A percentile compares a stretch with the other conserved stretches of the same genome.
Evolutionary conservation across 2,888 invertebrate species (phyloP).

Genomic region (Ommatoiulus sabulosus): DNA sequence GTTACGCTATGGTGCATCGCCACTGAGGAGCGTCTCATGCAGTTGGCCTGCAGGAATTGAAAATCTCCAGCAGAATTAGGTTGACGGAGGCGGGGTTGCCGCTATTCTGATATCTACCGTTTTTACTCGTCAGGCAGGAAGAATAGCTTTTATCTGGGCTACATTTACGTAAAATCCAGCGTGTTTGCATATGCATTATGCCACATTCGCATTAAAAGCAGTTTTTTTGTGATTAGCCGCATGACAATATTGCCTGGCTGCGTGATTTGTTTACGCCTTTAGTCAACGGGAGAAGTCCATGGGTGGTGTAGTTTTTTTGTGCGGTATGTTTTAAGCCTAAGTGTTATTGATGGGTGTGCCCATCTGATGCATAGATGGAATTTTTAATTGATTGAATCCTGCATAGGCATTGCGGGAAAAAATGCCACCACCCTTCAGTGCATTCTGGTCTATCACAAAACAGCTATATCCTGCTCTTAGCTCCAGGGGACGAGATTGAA

Average conservation of each 20-base stretch:
- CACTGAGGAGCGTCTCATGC: too few relatives aligned
- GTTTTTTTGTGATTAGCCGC: not conserved
- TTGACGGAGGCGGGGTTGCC: not conserved
- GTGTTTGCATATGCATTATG: not conserved
- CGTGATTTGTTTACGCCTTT: slow-evolving; percentile 29
- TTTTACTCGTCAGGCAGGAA: too few relatives aligned
- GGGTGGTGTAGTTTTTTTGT: not conserved
- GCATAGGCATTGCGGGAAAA: not conserved
- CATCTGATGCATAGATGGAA: slow-evolving; percentile 17
- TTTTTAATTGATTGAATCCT: slow-evolving; percentile 24
- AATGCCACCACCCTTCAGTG: not conserved
- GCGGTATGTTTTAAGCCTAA: slow-evolving; percentile 18
- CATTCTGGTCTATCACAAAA: not conserved
- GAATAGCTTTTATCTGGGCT: not conserved
- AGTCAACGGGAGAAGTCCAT: slow-evolving; percentile 31
- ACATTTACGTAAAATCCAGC: not conserved
- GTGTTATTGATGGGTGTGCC: slow-evolving; percentile 38
- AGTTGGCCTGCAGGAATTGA: not conserved
- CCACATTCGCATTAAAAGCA: not conserved
- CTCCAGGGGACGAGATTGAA: not conserved
- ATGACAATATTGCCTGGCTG: not conserved
- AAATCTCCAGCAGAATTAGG: not conserved
- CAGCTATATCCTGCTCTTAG: not conserved
- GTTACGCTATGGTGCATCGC: too few relatives aligned
- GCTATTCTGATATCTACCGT: not conserved